Evolutionary conservation across 1,140 invertebrate species (phyloP).

Genomic region (Drosophila sulfurigaster): DNA sequence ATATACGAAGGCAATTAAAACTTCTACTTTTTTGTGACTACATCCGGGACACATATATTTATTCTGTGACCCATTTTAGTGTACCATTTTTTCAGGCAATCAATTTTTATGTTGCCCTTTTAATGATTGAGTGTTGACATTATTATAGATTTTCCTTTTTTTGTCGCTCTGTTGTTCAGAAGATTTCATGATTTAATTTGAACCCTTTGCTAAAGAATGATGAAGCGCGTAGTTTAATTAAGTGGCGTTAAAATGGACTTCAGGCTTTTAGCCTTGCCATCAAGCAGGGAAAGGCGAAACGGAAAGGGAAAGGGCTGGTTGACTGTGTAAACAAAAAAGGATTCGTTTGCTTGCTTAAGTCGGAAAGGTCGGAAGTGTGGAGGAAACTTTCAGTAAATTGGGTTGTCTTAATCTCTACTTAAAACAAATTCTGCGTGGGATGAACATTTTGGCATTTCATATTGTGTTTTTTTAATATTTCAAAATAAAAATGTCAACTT

Average conservation of each 20-base stretch:
- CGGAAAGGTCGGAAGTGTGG: slow-evolving; percentile 31
- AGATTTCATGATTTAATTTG: slow-evolving; percentile 45
- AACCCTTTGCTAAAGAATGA: slow-evolving; percentile 2
- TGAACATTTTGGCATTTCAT: background rate
- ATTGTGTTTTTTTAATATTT: slow-evolving; percentile 8
- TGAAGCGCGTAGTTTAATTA: slow-evolving; percentile 69
- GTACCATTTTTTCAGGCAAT: slow-evolving; percentile 7
- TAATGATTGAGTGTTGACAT: slow-evolving; percentile 71
- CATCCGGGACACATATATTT: slow-evolving; percentile 32
- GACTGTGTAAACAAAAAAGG: slow-evolving; percentile 29
- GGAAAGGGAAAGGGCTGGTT: background rate
- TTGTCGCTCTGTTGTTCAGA: background rate
- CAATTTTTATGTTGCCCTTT: slow-evolving; percentile 24
- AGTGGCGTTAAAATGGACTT: slow-evolving; percentile 55
- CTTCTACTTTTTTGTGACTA: slow-evolving; percentile 24
- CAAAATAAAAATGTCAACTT: background rate
- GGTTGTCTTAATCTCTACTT: slow-evolving; percentile 34
- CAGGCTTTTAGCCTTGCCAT: slow-evolving; percentile 2
- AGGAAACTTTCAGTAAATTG: slow-evolving; percentile 15
- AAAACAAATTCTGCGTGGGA: slow-evolving; percentile 15
- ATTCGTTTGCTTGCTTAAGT: slow-evolving; percentile 1
- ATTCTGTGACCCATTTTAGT: slow-evolving; percentile 36
- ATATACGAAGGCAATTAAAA: slow-evolving; percentile 62
- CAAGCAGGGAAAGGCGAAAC: background rate
- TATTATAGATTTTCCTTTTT: slow-evolving; percentile 29